Conservation (phyloP, 2,888 invertebrate genomes). For the Diarsia mendica region DNA sequence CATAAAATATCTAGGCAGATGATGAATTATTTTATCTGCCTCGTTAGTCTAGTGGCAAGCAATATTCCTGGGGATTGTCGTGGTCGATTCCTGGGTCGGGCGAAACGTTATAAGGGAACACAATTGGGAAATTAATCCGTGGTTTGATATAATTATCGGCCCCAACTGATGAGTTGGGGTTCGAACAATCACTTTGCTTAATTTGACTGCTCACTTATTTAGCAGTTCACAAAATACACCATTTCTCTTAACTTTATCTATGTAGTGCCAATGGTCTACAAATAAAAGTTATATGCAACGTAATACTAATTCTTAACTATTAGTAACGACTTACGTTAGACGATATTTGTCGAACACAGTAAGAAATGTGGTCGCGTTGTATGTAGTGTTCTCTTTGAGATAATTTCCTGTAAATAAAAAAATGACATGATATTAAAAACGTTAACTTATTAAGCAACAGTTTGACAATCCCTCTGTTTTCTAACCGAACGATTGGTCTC, state of each 20-base stretch:
- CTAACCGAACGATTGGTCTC: background rate
- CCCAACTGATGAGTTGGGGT: background rate
- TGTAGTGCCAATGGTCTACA: background rate
- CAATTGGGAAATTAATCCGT: background rate
- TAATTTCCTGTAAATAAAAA: slow-evolving; percentile 72
- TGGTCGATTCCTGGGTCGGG: background rate
- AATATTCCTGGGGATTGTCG: background rate
- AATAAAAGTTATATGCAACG: background rate
- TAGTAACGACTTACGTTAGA: slow-evolving; percentile 68
- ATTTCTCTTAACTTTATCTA: background rate
- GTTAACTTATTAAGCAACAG: background rate
- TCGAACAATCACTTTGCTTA: background rate
- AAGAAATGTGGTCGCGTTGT: slow-evolving; percentile 74
- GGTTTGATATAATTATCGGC: background rate
- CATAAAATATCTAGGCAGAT: no score
- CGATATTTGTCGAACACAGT: slow-evolving; percentile 54
- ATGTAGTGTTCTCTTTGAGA: slow-evolving; percentile 67
- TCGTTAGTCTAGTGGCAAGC: background rate
- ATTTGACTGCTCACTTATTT: background rate
- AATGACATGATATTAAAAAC: no score
- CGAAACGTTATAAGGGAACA: background rate
- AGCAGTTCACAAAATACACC: background rate
- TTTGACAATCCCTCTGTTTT: background rate
- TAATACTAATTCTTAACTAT: background rate
- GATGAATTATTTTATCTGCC: background rate